Percentiles rank a stretch among this genome's conserved stretches.
phyloP scores from a whole-genome alignment of 2,797 vertebrate genomes.

The Leucoraja ocellata region DNA sequence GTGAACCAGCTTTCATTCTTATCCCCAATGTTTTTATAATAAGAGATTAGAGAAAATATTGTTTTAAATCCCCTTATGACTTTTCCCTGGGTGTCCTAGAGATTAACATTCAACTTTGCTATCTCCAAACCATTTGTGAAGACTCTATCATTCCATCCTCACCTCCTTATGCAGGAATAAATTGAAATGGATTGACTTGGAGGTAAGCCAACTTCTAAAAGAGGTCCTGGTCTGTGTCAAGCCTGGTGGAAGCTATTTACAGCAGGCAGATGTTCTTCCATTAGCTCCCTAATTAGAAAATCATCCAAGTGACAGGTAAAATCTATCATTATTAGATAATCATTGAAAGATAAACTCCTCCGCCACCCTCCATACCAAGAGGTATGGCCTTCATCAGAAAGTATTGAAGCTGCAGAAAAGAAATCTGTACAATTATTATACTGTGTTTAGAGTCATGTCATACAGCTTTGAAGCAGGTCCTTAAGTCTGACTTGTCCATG shows the following conservation, averaged over 20 bases:
- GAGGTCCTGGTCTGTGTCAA: background rate
- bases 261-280: background rate
- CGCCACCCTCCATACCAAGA: background rate
- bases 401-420: background rate
- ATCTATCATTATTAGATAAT: background rate
- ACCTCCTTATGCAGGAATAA: background rate
- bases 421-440: background rate
- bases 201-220: background rate
- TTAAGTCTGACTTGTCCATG: too few relatives aligned
- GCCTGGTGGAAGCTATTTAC: background rate
- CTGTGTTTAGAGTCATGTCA: too few relatives aligned
- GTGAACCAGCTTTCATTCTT: too few relatives aligned
- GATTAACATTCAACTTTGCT: background rate
- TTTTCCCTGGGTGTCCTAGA: background rate
- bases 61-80: background rate
- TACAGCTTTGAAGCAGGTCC: too few relatives aligned
- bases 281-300: constrained; percentile 1
- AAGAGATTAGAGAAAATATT: too few relatives aligned
- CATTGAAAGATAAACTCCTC: background rate
- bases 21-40: too few relatives aligned
- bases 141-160: too few relatives aligned
- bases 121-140: background rate
- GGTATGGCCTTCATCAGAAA: background rate
- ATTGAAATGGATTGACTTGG: background rate
- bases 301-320: background rate